These are phyloP conservation scores for Helicoverpa zea DNA, from an alignment of 1,140 invertebrate species.

Conservation along the genomic window DNA sequence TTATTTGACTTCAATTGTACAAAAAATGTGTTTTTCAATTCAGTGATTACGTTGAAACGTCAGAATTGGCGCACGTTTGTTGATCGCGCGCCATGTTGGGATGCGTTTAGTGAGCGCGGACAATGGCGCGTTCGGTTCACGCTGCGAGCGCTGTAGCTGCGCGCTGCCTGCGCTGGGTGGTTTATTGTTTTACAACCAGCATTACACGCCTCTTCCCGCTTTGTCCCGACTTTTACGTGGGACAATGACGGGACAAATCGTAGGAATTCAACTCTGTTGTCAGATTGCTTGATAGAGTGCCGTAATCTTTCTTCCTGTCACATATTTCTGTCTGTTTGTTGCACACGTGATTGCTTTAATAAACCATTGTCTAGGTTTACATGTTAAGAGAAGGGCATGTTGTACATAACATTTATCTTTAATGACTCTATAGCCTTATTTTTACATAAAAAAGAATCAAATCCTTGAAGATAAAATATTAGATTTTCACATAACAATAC, in stretches of 20 bases:
- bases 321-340: constrained; percentile 56
- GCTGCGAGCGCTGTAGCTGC: constrained; percentile 13
- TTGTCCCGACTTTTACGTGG: constrained; percentile 58
- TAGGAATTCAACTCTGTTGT: constrained; percentile 68
- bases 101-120: constrained; percentile 19
- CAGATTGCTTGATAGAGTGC: constrained; percentile 68
- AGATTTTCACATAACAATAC: not conserved
- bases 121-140: constrained; percentile 46
- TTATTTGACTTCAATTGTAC: constrained; percentile 22
- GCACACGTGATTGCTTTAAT: constrained; percentile 49
- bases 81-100: constrained; percentile 46
- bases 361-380: constrained; percentile 43
- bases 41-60: constrained; percentile 48
- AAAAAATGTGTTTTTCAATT: constrained; percentile 43
- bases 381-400: not conserved
- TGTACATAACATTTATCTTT: no score
- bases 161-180: constrained; percentile 59
- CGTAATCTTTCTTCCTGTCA: constrained; percentile 73
- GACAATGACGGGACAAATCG: constrained; percentile 69
- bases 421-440: no score
- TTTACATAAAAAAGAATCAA: no score
- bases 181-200: constrained; percentile 75
- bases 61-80: constrained; percentile 56
- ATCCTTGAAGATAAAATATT: no score
- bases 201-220: constrained; percentile 62